Base-by-base conservation (phyloP, 2,113 vertebrate genomes). In the Lophura nycthemera region DNA sequence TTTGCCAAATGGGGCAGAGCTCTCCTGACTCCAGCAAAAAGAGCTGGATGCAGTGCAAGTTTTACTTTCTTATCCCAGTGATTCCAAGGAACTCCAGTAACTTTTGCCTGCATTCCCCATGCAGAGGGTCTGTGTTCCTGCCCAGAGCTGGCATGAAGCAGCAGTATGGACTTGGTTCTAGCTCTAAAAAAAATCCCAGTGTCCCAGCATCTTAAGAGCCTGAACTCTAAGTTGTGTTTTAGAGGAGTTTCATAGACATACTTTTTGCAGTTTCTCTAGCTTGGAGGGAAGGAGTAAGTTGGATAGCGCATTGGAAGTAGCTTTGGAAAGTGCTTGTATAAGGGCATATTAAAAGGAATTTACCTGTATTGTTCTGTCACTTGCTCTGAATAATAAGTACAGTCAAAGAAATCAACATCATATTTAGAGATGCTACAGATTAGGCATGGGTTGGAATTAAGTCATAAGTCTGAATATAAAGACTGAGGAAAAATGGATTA, bases 1-100 rank as follows among this genome's bases (percentile, higher is more conserved):
- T 57, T 54, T 94, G 94, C 90, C 93, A 96, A 85, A 87, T 69
- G 71, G 83, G 80, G 63, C 93, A 93, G 83, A 92, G 65, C 50
- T 90, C 0, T 69, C 64, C 76, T 89, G 66, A 76, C 54, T 92
- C 70, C 38, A 79, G 48, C 74, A 91, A 67, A 84, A 92, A 89
- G 77, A 73, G 45, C 70, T 84, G 84, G 8, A 8, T 79, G 92
- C 16, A 3, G 57, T 81, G 57, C 18, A 30, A 84, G 73, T 45
- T 86, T 76, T 90, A 25, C 54, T 93, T 82, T 70, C 56, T 91
- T 83, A 29, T 45, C 34, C 27, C 36, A 86, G 82, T 18, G 65
- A 60, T 81, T 88, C 8, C 0, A 50, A 83, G 57, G 52, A 61
- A 8, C 34, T 64, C n/a, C 29, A 27, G 20, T 52, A 52, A 32